Base-by-base conservation (phyloP, 1,140 invertebrate genomes). In the Pogonomyrmex barbatus region DNA sequence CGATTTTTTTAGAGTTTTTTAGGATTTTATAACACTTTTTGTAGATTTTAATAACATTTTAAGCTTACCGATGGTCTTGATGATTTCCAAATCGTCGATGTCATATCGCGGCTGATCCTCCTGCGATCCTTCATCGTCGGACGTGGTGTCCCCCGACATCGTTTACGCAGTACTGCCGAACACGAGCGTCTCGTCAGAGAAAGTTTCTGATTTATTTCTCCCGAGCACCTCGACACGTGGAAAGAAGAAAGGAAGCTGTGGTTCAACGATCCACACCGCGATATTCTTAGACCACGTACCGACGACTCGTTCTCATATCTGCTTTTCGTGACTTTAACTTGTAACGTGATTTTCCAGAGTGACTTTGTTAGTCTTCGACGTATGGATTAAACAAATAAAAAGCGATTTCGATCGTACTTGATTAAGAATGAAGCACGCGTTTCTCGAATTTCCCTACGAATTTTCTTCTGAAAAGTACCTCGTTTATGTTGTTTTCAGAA, bases 61-160 rank as follows among this genome's bases (percentile, higher is more conserved):
- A 6, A 5, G 93, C 97, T 97, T 92, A 97, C 97, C 97, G 73
- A 98, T 97, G 67, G 97, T 98, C 95, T 97, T 98, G 87, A 98
- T 96, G 86, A 97, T 97, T 92, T 97, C 97, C 87, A 97, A 96
- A 91, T 97, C 97, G 87, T 98, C 97, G 88, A 98, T 94, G 88
- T 96, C 96, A 91, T 96, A 97, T 89, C 96, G 96, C 85, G 96
- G 96, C 84, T 96, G 96, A 67, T 97, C 96, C 91, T 97, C 97
- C 62, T 95, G 94, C 5, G 94, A 95, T 71, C 94, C 94, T 56
- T 95, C 94, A 82, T 95, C 95, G 68, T 94, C 94, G 2, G 94
- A 93, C 36, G 92, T 94, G 9, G 91, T 91, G 56, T 94, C 93
- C 12, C 89, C 92, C 36, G 93, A 94, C 93, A 94, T 94, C 50